A percentile compares a stretch with the other conserved stretches of the same genome.
Evolutionary conservation across 2,113 vertebrate species (phyloP).

Genomic region (Enhydra lutris): DNA sequence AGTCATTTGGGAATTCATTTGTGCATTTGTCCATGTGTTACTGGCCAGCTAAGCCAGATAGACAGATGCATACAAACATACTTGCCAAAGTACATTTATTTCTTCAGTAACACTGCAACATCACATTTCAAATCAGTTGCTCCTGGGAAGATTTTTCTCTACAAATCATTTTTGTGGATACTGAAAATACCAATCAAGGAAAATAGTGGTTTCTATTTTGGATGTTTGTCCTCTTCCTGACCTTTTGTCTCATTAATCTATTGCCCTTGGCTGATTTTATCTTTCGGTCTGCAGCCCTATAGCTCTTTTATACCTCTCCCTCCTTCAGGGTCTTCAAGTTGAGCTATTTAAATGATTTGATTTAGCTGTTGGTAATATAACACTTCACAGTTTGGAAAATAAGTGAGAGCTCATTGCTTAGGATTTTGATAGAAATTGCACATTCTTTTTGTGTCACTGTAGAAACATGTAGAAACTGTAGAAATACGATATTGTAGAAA

Average conservation of each 20-base stretch:
- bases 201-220: not conserved
- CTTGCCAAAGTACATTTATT: not conserved
- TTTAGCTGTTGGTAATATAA: not conserved
- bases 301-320: not conserved
- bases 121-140: not conserved
- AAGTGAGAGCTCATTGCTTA: not conserved
- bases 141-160: slow-evolving; percentile 25
- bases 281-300: not conserved
- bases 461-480: not conserved
- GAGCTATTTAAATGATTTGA: not conserved
- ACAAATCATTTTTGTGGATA: not conserved
- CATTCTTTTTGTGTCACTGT: not conserved
- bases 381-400: not conserved
- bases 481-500: not conserved
- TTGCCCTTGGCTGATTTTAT: slow-evolving; percentile 3
- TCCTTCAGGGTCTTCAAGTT: not conserved
- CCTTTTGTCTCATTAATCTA: not conserved
- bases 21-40: not conserved
- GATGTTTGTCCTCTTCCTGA: not conserved
- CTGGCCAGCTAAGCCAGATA: not conserved
- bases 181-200: not conserved
- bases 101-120: not conserved
- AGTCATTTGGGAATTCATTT: not conserved
- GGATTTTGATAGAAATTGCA: not conserved
- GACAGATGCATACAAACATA: not conserved